Evolutionary conservation across 2,797 vertebrate species (phyloP).

Genomic region (Fringilla coelebs): DNA sequence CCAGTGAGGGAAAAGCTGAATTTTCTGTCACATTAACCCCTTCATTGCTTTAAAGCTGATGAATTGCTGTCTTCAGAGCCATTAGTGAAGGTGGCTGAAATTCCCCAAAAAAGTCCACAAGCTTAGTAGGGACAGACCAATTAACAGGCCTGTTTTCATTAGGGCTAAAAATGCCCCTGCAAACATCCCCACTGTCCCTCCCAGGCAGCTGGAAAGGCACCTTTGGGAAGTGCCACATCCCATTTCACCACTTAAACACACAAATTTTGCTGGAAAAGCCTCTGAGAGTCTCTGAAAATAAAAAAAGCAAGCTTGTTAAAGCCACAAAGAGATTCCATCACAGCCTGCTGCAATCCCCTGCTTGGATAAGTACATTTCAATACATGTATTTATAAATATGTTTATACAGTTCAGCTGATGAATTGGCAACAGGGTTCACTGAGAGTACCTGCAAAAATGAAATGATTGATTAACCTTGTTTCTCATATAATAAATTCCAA

Average conservation of each 20-base stretch:
- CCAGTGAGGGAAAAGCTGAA: rapidly evolving
- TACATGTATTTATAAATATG: neutral
- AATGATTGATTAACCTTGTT: neutral
- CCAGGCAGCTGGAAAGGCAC: neutral
- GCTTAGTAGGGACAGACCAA: neutral
- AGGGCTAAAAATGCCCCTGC: neutral
- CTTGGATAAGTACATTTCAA: neutral
- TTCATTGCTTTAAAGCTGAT: neutral
- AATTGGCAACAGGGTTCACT: neutral
- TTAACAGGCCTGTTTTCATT: neutral
- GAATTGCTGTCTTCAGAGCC: neutral
- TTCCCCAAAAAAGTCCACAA: rapidly evolving
- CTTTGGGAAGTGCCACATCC: neutral
- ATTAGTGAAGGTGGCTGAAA: neutral
- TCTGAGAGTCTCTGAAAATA: neutral
- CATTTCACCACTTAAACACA: neutral
- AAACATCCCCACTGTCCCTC: neutral
- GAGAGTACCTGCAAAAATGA: neutral
- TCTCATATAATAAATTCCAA: neutral
- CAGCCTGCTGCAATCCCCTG: neutral
- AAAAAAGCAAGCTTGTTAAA: neutral
- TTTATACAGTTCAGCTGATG: neutral
- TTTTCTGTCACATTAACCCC: neutral
- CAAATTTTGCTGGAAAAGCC: neutral
- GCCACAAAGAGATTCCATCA: neutral